These are phyloP conservation scores for Hylaea fasciaria DNA, from an alignment of 2,888 invertebrate genomes.

Conservation along the genomic window DNA sequence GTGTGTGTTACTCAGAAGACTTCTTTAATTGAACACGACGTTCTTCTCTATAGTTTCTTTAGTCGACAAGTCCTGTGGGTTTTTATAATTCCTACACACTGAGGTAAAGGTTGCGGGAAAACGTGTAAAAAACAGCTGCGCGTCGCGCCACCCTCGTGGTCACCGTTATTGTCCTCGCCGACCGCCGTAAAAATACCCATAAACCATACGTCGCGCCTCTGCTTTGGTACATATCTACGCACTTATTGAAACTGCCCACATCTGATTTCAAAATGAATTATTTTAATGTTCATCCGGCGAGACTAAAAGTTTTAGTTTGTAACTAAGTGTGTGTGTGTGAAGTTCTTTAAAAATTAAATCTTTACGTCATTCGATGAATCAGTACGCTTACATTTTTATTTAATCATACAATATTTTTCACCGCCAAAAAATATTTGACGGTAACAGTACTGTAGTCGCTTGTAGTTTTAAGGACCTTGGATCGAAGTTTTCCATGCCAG, in stretches of 20 bases:
- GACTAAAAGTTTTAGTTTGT: neutral
- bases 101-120: conserved; percentile 71
- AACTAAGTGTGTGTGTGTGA: neutral
- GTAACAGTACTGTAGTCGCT: too few relatives aligned
- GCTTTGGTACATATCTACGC: conserved; percentile 62
- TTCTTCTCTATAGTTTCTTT: conserved; percentile 19
- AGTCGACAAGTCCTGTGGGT: conserved; percentile 40
- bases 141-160: conserved; percentile 74
- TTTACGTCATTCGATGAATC: too few relatives aligned
- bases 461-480: too few relatives aligned
- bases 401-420: too few relatives aligned
- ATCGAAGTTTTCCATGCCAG: neutral
- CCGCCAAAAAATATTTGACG: too few relatives aligned
- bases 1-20: neutral
- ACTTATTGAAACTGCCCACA: conserved; percentile 69
- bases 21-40: neutral
- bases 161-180: conserved; percentile 72
- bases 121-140: conserved; percentile 88
- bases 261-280: conserved; percentile 50
- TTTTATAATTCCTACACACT: conserved; percentile 54
- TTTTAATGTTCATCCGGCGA: conserved; percentile 35
- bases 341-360: too few relatives aligned
- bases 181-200: conserved; percentile 76
- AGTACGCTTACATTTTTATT: too few relatives aligned
- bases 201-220: conserved; percentile 61